A percentile compares a stretch with the other conserved stretches of the same genome.
Conservation (phyloP, 2,888 invertebrate genomes). For the Bombylius major region DNA sequence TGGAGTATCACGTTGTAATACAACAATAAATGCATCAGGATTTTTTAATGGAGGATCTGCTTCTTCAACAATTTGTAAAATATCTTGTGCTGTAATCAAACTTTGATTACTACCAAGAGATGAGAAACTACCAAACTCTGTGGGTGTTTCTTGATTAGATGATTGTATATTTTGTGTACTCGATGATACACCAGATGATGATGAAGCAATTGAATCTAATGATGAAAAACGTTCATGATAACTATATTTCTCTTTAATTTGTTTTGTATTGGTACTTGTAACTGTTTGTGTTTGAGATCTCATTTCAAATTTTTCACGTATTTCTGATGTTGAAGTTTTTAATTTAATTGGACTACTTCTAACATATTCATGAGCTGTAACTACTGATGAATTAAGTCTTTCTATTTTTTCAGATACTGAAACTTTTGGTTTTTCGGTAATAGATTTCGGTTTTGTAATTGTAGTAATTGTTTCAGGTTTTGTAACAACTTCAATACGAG, state of each 20-base stretch:
- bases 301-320: conserved; percentile 34
- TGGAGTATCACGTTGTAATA: conserved; percentile 52
- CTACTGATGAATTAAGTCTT: conserved; percentile 3
- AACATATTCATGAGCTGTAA: background rate
- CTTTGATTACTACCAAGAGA: conserved; percentile 38
- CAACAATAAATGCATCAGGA: conserved; percentile 48
- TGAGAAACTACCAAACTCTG: conserved; percentile 36
- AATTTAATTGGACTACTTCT: conserved; percentile 6
- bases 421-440: conserved; percentile 6
- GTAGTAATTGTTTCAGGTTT: conserved; percentile 1
- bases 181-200: conserved; percentile 36
- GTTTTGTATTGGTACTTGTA: conserved; percentile 2
- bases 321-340: conserved; percentile 28
- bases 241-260: conserved; percentile 11
- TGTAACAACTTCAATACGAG: conserved; percentile 14
- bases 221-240: conserved; percentile 36
- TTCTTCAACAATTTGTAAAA: conserved; percentile 52
- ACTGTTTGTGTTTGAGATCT: conserved; percentile 18
- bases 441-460: conserved; percentile 8
- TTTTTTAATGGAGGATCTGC: conserved; percentile 51
- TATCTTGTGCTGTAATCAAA: conserved; percentile 40
- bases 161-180: conserved; percentile 30
- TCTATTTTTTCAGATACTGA: conserved; percentile 14
- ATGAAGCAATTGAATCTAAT: conserved; percentile 34
- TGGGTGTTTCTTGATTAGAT: conserved; percentile 34